phyloP scores from a whole-genome alignment of 2,797 vertebrate species.

The Corythornis leucogaster region DNA sequence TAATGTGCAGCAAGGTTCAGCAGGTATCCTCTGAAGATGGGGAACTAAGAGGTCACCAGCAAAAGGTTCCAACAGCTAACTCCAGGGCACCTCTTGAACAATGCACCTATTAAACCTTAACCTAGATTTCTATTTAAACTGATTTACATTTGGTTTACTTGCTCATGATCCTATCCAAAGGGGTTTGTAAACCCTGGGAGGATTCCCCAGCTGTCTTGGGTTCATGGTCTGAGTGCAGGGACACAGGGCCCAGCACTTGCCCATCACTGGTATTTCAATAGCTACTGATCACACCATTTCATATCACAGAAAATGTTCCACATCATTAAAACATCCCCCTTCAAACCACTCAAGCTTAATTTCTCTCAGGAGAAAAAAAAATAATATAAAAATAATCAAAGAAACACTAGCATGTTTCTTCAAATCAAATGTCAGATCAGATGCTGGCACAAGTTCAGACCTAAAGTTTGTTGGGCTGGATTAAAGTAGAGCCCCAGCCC shows the following conservation, averaged over 20 bases:
- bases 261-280: background rate
- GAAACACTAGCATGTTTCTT: background rate
- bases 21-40: background rate
- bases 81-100: background rate
- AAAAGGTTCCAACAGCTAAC: background rate
- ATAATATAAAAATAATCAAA: background rate
- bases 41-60: background rate
- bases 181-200: background rate
- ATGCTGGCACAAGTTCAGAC: slow-evolving; percentile 47
- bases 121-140: background rate
- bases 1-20: background rate
- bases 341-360: slow-evolving; percentile 5
- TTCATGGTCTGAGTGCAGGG: background rate
- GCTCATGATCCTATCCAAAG: background rate
- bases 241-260: background rate
- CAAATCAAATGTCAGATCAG: slow-evolving; percentile 48
- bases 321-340: background rate
- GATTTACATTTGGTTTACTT: background rate
- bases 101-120: background rate
- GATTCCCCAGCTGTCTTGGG: background rate
- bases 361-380: background rate
- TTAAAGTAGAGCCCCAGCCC: slow-evolving; percentile 25
- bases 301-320: background rate
- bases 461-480: background rate
- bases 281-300: background rate